Conservation (phyloP, 2,113 vertebrate species). For the Pollachius pollachius region DNA sequence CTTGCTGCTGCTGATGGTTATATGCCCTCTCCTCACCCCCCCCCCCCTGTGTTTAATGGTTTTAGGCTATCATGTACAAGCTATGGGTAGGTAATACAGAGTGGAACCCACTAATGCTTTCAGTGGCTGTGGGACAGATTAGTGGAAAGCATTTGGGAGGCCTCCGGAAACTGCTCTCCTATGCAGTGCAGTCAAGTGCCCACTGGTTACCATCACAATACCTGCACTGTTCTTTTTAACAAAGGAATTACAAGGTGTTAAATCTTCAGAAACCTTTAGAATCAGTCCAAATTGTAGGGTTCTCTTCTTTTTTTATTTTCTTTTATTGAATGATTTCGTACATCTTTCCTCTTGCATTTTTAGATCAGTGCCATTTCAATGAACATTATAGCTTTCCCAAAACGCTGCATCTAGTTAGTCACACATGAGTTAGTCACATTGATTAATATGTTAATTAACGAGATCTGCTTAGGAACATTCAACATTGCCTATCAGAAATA, state of each 20-base stretch:
- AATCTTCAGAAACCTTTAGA: constrained; percentile 10
- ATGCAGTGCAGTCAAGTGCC: constrained; percentile 11
- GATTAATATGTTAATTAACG: too few relatives aligned
- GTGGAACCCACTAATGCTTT: constrained; percentile 58
- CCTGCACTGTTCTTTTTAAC: constrained; percentile 22
- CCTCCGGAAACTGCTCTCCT: constrained; percentile 14
- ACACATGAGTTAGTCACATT: too few relatives aligned
- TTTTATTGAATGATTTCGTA: too few relatives aligned
- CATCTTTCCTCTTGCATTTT: too few relatives aligned
- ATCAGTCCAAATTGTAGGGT: too few relatives aligned
- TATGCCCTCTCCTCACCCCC: constrained; percentile 33
- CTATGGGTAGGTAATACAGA: constrained; percentile 72
- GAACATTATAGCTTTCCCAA: too few relatives aligned
- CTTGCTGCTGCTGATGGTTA: constrained; percentile 46
- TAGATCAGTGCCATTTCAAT: too few relatives aligned
- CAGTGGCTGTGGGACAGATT: constrained; percentile 19
- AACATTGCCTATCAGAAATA: too few relatives aligned
- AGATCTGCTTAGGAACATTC: too few relatives aligned
- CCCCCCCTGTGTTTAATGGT: constrained; percentile 36
- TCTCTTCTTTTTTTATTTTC: too few relatives aligned
- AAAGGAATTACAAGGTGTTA: constrained; percentile 39
- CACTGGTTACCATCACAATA: constrained; percentile 1
- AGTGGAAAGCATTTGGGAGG: constrained; percentile 65
- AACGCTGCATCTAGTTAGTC: too few relatives aligned
- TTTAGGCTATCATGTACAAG: constrained; percentile 71